Evolutionary conservation across 2,888 invertebrate species (phyloP), one percentile per base, ranked within the genome.

Genomic region (Thecocarcelia acutangulata): DNA sequence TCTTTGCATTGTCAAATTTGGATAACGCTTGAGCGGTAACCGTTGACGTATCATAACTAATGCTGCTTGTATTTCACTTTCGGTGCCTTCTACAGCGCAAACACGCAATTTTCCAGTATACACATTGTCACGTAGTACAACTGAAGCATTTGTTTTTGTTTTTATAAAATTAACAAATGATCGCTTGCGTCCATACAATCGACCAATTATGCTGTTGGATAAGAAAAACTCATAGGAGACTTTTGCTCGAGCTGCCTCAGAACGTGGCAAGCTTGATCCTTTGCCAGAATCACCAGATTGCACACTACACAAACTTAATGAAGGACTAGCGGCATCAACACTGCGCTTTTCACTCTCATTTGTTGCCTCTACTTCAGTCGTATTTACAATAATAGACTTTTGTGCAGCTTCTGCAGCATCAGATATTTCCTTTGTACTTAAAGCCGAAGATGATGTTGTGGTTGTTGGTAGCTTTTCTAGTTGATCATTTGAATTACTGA

Each of bases 141-240:
- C 94, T 87, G 93, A 94, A 19, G 97, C 96, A 85, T 95, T 94
- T 1, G 97, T 95, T 89, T 94, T 94, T 37, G 93, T 92, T 89
- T 96, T 96, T 84, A 97, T 95, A 87, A 93, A 93, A 84, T 95
- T 94, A n/a, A 98, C 94, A 91, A 95, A 95, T 48, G 93, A 92
- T 52, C 97, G 97, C 85, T 94, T 93, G 86, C 94, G 94, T 48
- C 98, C 98, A 89, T 98, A 97, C 85, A 98, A 92, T 76, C 95
- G 93, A 17, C 98, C 98, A 78, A 97, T 96, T 84, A 97, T 91
- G 74, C 92, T 91, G 87, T 94, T 94, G 50, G 95, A 94, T 87
- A 96, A 93, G 84, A 94, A 91, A 91, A 97, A 96, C 88, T 96
- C 90, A 84, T 91, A 91, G 11, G 88, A 88, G 33, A 85, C 87